Conservation (phyloP, 2,797 vertebrate species). For the Syngnathus acus region DNA sequence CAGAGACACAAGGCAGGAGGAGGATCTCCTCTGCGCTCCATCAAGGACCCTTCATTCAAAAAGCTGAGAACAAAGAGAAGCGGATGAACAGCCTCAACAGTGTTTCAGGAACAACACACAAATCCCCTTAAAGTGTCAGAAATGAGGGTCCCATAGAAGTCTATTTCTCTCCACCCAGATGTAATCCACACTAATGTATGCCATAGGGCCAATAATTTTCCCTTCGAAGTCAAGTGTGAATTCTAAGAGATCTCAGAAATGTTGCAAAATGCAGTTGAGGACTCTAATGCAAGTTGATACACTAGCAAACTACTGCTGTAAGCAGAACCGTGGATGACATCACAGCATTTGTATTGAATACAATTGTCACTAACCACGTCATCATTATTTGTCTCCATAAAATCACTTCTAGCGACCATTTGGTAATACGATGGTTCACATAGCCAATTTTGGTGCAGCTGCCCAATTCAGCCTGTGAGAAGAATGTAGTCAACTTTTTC, state of each 20-base stretch:
- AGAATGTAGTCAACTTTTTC: no score
- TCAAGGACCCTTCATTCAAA: conserved; percentile 16
- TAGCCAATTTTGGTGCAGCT: no score
- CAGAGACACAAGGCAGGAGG: conserved; percentile 9
- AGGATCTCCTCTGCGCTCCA: conserved; percentile 23
- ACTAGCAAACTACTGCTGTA: neutral
- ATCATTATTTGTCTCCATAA: no score
- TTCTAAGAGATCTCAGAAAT: neutral
- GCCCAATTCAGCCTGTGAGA: no score
- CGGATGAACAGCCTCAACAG: conserved; percentile 11
- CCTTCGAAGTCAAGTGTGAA: neutral
- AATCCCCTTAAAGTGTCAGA: conserved; percentile 25
- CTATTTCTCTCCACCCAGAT: neutral
- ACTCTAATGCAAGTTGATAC: neutral
- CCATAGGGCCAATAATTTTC: neutral
- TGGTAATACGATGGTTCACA: no score
- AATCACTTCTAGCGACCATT: no score
- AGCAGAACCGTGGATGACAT: no score
- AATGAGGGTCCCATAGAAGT: neutral
- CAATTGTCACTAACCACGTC: no score
- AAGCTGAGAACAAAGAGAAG: neutral
- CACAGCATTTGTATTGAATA: no score
- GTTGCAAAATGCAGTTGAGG: neutral
- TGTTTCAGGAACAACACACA: conserved; percentile 4
- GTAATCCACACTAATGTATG: neutral